Percentiles rank a stretch among this genome's conserved stretches.
phyloP scores from a whole-genome alignment of 2,113 vertebrate species.

The Gasterosteus aculeatus region DNA sequence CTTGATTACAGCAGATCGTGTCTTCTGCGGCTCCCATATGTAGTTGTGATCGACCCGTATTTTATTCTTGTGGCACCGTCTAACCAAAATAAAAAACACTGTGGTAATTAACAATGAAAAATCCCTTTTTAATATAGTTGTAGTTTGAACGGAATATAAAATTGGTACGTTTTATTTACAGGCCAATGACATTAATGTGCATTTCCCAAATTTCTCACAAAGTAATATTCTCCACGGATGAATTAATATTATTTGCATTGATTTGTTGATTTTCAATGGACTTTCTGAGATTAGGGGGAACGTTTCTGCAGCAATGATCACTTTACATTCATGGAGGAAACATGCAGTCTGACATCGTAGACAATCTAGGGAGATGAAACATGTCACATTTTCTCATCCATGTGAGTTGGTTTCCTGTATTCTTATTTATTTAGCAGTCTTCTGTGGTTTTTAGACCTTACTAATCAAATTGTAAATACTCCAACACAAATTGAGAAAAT shows the following conservation, averaged over 20 bases:
- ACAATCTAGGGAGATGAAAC: slow-evolving; percentile 72
- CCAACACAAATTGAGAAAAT: slow-evolving; percentile 64
- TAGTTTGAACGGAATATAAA: slow-evolving; percentile 18
- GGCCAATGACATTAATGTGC: slow-evolving; percentile 20
- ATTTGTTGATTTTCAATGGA: slow-evolving; percentile 36
- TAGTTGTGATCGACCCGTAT: slow-evolving; percentile 13
- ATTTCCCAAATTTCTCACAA: slow-evolving; percentile 31
- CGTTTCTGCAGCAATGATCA: slow-evolving; percentile 46
- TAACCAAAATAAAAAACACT: slow-evolving; percentile 40
- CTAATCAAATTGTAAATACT: slow-evolving; percentile 88
- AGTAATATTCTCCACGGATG: slow-evolving; percentile 42
- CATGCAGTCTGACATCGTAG: slow-evolving; percentile 52
- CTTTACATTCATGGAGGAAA: slow-evolving; percentile 48
- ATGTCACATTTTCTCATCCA: slow-evolving; percentile 59
- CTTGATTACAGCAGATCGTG: background rate
- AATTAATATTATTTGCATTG: slow-evolving; percentile 33
- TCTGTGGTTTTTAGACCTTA: slow-evolving; percentile 80
- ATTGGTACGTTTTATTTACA: slow-evolving; percentile 16
- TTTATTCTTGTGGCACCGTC: slow-evolving; percentile 15
- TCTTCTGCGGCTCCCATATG: slow-evolving; percentile 9
- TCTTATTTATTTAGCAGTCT: slow-evolving; percentile 87
- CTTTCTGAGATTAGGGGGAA: slow-evolving; percentile 24
- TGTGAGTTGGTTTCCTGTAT: slow-evolving; percentile 66
- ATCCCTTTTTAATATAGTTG: slow-evolving; percentile 12
- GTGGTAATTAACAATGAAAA: slow-evolving; percentile 26